Conservation (phyloP, 2,888 invertebrate genomes). For the Archaeoteleia sp. region DNA sequence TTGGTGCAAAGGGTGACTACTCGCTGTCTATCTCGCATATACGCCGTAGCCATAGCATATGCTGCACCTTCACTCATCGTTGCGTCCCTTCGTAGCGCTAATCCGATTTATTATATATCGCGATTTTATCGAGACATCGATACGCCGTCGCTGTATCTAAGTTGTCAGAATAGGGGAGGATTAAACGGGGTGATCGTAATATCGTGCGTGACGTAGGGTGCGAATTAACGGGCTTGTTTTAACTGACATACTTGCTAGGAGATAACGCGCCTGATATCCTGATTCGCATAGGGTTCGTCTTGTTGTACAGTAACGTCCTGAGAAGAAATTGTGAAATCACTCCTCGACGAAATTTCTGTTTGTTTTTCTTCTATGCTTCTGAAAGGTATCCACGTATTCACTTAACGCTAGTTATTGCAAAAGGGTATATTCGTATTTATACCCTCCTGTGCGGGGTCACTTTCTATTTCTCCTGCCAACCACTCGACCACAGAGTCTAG, state of each 20-base stretch:
- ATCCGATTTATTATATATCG: constrained; percentile 74
- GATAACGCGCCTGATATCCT: constrained; percentile 44
- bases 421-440: constrained; percentile 45
- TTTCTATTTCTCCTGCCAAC: constrained; percentile 49
- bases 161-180: constrained; percentile 55
- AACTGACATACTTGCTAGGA: constrained; percentile 57
- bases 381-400: constrained; percentile 67
- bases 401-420: constrained; percentile 69
- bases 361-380: constrained; percentile 3
- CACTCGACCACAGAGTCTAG: constrained; percentile 62
- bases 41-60: constrained; percentile 66
- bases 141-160: constrained; percentile 55
- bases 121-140: constrained; percentile 73
- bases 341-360: too few species aligned
- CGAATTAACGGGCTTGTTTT: constrained; percentile 72
- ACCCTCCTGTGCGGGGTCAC: constrained; percentile 42
- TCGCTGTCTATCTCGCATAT: constrained; percentile 56
- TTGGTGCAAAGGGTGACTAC: constrained; percentile 56
- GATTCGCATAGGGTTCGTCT: constrained; percentile 13
- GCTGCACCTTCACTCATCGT: constrained; percentile 62
- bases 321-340: too few species aligned
- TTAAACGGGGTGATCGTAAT: constrained; percentile 44
- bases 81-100: constrained; percentile 63
- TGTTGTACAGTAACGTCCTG: too few species aligned
- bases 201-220: constrained; percentile 43